Evolutionary conservation across 2,113 vertebrate genomes (phyloP), one percentile per base, ranked within the genome.

Genomic region (Corvus moneduloides): DNA sequence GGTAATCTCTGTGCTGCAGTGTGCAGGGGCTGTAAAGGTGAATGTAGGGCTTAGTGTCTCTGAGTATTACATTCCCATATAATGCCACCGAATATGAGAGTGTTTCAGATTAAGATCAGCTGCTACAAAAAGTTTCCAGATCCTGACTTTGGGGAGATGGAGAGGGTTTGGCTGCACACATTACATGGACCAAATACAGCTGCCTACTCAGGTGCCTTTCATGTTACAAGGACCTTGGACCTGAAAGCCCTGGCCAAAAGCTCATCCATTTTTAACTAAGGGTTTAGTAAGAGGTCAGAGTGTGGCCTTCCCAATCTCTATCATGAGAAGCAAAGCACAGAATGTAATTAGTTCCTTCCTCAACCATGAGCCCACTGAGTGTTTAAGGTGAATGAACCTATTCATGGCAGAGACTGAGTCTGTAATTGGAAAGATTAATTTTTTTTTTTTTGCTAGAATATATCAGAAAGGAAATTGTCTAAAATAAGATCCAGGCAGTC

Each of bases 391-490:
- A 95, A 84, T 73, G 32, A 51, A 56, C 27, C 22, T 79, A 76
- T 80, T 94, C 46, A 61, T 56, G 35, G 18, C 44, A 87, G 39
- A 75, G 32, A 80, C 55, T 79, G 73, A 94, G 13, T 89, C 35
- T 68, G 16, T 64, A 62, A 82, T 83, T 64, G 61, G 35, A 94
- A 96, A 92, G 37, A 89, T 84, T 69, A 59, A 54, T 74, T 24
- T 26, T 66, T 91, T 82, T 35, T 91, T 35, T 68, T 39, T 32
- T 19, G 12, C 48, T 95, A 49, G 32, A 49, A 32, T 84, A 72
- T 49, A 96, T 91, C 62, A 95, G 69, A 94, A 75, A 91, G 78
- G 26, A 93, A 97, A 84, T n/a, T 39, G 48, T 44, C 87, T 96
- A 90, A 71, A 87, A 56, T 56, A 80, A 71, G 58, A 74, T 76